phyloP scores from a whole-genome alignment of 1,140 invertebrate genomes.

The Probaryconus sp. region DNA sequence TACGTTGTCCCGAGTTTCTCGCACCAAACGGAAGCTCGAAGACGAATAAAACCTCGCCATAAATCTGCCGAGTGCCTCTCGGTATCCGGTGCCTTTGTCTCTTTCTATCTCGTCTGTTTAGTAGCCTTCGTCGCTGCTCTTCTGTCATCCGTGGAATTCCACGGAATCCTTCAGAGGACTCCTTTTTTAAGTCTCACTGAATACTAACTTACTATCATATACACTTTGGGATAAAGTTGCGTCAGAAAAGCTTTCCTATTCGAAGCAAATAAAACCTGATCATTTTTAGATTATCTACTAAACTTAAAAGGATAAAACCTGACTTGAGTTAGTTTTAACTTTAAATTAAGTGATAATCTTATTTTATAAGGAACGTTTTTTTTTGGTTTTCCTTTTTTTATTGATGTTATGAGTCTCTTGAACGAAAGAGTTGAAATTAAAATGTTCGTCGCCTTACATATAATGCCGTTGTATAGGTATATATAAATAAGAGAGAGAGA shows the following conservation, averaged over 20 bases:
- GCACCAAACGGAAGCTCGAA: constrained; percentile 12
- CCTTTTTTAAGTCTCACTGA: neutral
- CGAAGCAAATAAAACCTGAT: too few species aligned
- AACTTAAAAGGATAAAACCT: too few species aligned
- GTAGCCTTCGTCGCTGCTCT: neutral
- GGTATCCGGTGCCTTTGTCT: constrained; percentile 5
- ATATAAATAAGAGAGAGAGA: too few species aligned
- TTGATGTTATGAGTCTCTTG: too few species aligned
- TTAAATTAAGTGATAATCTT: too few species aligned
- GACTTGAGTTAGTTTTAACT: too few species aligned
- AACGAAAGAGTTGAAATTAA: too few species aligned
- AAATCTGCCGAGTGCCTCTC: constrained; percentile 9
- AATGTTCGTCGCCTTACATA: too few species aligned
- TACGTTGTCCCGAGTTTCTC: constrained; percentile 4
- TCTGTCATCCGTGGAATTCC: constrained; percentile 6
- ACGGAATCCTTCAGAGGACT: constrained; percentile 2
- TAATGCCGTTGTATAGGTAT: too few species aligned
- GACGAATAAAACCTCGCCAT: constrained; percentile 14
- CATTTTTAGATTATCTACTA: too few species aligned
- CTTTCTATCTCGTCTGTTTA: neutral
- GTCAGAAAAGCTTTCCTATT: neutral
- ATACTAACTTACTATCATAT: neutral
- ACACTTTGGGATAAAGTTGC: neutral
- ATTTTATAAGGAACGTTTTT: too few species aligned
- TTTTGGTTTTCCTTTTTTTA: too few species aligned